Evolutionary conservation across 2,888 invertebrate species (phyloP), one percentile per base, ranked within the genome.

Genomic region (Argyresthia albistria): DNA sequence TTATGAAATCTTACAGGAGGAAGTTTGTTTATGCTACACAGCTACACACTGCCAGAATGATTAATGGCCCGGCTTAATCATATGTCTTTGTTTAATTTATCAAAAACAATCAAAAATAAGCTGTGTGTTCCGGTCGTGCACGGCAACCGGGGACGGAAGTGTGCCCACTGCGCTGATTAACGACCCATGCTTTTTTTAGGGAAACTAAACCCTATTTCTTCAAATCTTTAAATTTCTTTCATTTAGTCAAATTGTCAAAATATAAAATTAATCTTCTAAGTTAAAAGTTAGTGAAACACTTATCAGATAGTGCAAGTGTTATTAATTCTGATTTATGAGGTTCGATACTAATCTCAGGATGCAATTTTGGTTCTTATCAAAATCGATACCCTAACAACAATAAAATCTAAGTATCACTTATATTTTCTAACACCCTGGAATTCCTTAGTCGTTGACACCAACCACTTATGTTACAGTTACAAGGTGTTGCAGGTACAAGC

Each of bases 51-150:
- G 25, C 25, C 25, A 4, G 68, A 67, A 73, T 76, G 76, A 81
- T 76, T 74, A 79, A 80, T 73, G 76, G 74, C 73, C 70, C 65
- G 57, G 64, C 66, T 70, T 75, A 74, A 77, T 78, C 71, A 76
- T 78, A 75, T 71, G 74, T 78, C 73, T 76, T 74, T 77, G 80
- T 80, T 76, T 79, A 72, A 77, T 78, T 81, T 81, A 82, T 83
- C 77, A 80, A 79, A 86, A 84, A 83, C 82, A 82, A 84, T 83
- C 77, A 76, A 73, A 82, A 83, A 76, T 80, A 80, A 80, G 77
- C 70, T 71, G 67, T 59, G 72, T 71, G 69, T 80, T 76, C 78
- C 80, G 78, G 25, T 25, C 25, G 25, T 25, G 25, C 25, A 6
- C 2, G 25, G 25, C 25, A 25, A 25, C 25, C 25, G 25, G 69